phyloP scores from a whole-genome alignment of 35 echinoderm and acorn worm genomes.

The Apostichopus californicus region DNA sequence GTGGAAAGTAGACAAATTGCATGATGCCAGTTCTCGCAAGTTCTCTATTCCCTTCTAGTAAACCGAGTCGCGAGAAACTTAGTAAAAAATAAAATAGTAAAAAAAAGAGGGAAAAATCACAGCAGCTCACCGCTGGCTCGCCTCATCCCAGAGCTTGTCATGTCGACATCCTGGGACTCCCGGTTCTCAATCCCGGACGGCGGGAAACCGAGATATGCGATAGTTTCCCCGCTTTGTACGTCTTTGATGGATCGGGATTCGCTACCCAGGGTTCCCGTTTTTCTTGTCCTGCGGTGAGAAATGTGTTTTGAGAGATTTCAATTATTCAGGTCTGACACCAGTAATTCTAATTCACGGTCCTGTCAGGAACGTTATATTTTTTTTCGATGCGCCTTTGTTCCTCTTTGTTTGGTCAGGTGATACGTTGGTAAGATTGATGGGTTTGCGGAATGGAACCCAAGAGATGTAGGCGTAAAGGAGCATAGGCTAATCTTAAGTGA shows the following conservation, averaged over 20 bases:
- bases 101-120: not conserved
- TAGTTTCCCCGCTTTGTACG: not conserved
- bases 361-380: not conserved
- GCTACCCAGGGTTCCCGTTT: not conserved
- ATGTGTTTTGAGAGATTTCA: slow-evolving; percentile 10
- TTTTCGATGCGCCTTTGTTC: not conserved
- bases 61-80: not conserved
- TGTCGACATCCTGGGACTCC: not conserved
- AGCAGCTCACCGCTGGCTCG: not conserved
- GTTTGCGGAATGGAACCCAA: slow-evolving; percentile 36
- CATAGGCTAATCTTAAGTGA: slow-evolving; percentile 34
- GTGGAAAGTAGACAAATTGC: not conserved
- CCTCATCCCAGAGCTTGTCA: not conserved
- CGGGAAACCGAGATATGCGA: not conserved
- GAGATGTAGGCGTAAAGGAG: slow-evolving; percentile 26
- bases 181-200: not conserved
- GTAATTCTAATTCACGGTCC: not conserved
- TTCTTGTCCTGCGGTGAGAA: not conserved
- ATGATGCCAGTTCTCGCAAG: not conserved
- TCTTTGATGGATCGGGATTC: not conserved
- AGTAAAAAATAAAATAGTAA: no score
- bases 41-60: not conserved
- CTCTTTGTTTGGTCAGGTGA: slow-evolving; percentile 22
- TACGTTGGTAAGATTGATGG: slow-evolving; percentile 15
- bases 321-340: slow-evolving; percentile 27